These are phyloP conservation scores for Gastracanthus pulcherrimus DNA, from an alignment of 2,888 invertebrate species.

Conservation along the genomic window DNA sequence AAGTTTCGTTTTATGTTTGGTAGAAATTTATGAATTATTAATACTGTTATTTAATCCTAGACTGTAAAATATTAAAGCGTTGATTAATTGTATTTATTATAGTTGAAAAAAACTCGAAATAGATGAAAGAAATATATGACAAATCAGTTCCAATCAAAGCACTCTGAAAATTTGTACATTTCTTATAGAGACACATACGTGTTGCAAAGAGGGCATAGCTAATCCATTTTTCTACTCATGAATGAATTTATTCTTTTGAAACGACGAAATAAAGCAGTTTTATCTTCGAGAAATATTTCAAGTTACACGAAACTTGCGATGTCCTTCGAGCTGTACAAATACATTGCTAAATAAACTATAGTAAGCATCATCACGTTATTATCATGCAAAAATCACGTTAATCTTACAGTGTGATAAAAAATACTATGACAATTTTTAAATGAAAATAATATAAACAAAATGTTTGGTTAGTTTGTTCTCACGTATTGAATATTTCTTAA, in stretches of 20 bases:
- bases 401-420: conserved; percentile 17
- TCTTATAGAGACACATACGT: conserved; percentile 30
- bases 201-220: conserved; percentile 36
- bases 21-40: conserved; percentile 49
- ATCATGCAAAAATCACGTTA: conserved; percentile 29
- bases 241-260: conserved; percentile 47
- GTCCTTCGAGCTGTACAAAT: conserved; percentile 52
- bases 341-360: conserved; percentile 40
- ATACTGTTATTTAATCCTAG: conserved; percentile 54
- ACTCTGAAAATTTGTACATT: conserved; percentile 48
- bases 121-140: conserved; percentile 34
- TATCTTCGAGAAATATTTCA: conserved; percentile 14
- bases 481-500: conserved; percentile 3
- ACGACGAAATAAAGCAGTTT: conserved; percentile 6
- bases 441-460: conserved; percentile 1
- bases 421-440: conserved; percentile 10
- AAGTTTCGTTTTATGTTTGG: conserved; percentile 49
- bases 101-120: conserved; percentile 35
- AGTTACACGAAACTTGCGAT: conserved; percentile 35
- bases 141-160: conserved; percentile 45
- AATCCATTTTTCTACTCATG: conserved; percentile 38
- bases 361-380: conserved; percentile 40
- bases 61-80: conserved; percentile 51
- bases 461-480: conserved; percentile 12
- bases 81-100: conserved; percentile 54